These are phyloP conservation scores for Drosophila siamana DNA, from an alignment of 2,888 invertebrate genomes.

Conservation along the genomic window DNA sequence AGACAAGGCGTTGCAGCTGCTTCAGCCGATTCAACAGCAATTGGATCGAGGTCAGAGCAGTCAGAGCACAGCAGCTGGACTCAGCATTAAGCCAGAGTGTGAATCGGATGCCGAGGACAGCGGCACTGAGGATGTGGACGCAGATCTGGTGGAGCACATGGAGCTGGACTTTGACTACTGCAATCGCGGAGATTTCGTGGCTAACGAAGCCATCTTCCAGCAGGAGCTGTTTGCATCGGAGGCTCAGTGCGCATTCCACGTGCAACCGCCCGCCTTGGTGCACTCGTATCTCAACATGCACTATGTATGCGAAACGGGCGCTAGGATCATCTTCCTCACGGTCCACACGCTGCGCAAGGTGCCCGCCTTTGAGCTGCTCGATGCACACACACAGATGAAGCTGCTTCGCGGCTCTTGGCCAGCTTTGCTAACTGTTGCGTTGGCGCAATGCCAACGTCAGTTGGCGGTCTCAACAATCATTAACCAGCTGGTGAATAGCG, in stretches of 20 bases:
- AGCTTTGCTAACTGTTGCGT: slow-evolving; percentile 94
- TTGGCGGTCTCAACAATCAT: slow-evolving; percentile 93
- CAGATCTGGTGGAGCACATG: slow-evolving; percentile 70
- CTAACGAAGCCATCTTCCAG: slow-evolving; percentile 84
- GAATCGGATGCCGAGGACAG: slow-evolving; percentile 81
- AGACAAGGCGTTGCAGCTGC: slow-evolving; percentile 90
- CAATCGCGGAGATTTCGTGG: slow-evolving; percentile 72
- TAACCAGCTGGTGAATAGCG: slow-evolving; percentile 90
- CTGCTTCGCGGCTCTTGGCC: slow-evolving; percentile 96
- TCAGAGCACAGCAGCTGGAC: slow-evolving; percentile 13
- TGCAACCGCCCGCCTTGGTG: slow-evolving; percentile 92
- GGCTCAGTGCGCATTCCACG: slow-evolving; percentile 90
- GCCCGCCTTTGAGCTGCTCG: slow-evolving; percentile 92
- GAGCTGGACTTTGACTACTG: slow-evolving; percentile 76
- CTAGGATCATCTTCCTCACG: slow-evolving; percentile 94
- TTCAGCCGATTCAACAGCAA: slow-evolving; percentile 83
- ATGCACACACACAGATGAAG: slow-evolving; percentile 93
- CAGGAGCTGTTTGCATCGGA: slow-evolving; percentile 89
- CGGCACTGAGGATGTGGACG: slow-evolving; percentile 70
- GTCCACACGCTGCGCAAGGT: slow-evolving; percentile 96
- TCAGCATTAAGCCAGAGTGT: slow-evolving; percentile 79
- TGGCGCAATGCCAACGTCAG: slow-evolving; percentile 92
- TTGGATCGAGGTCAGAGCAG: slow-evolving; percentile 70
- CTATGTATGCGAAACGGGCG: slow-evolving; percentile 97
- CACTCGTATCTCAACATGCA: slow-evolving; percentile 96